These are phyloP conservation scores for Candidula unifasciata DNA, from an alignment of 2,888 invertebrate species.

Conservation along the genomic window DNA sequence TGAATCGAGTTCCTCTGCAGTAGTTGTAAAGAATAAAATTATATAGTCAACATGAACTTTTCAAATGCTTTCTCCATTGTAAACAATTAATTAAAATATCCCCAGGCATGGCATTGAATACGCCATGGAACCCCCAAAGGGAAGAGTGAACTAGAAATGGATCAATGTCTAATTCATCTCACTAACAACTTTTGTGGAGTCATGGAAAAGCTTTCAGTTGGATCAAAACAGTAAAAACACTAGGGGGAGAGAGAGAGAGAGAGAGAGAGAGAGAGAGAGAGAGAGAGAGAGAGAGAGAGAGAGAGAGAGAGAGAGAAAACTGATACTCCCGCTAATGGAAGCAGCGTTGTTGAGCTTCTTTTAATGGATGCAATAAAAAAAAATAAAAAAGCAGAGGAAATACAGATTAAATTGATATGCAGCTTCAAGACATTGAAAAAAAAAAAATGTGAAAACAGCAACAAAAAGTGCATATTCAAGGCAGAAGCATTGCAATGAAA, in stretches of 20 bases:
- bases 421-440: too few species aligned
- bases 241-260: background rate
- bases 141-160: background rate
- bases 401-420: too few species aligned
- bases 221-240: background rate
- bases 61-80: background rate
- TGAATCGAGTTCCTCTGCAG: too few species aligned
- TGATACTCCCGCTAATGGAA: background rate
- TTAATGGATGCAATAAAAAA: background rate
- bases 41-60: background rate
- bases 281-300: background rate
- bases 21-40: background rate
- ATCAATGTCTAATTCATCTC: background rate
- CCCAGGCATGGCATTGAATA: background rate
- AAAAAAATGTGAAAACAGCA: too few species aligned
- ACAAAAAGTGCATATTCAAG: too few species aligned
- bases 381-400: background rate
- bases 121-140: background rate
- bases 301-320: background rate
- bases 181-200: background rate
- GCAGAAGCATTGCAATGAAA: too few species aligned
- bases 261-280: background rate
- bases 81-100: background rate
- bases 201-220: background rate
- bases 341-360: background rate